Conservation (phyloP, 2,888 invertebrate species). For the Torymus tubicola region DNA sequence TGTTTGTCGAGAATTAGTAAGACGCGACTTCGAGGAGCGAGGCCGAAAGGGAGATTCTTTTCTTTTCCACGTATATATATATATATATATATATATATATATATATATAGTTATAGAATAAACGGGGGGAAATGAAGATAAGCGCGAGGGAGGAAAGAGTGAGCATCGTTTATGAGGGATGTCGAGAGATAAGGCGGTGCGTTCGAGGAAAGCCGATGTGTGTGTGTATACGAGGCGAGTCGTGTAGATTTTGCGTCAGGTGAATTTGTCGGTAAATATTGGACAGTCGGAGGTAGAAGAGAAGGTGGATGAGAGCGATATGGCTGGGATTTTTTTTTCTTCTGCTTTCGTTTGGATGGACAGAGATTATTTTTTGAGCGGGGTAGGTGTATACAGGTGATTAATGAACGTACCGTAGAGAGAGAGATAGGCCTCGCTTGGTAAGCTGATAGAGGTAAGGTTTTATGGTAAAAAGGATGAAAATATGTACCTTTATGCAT, state of each 20-base stretch:
- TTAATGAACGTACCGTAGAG: too few species aligned
- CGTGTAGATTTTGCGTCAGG: constrained; percentile 14
- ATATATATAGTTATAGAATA: neutral
- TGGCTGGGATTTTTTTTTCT: too few species aligned
- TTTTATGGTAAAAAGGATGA: too few species aligned
- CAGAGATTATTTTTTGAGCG: too few species aligned
- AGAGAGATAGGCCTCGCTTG: too few species aligned
- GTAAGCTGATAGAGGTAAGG: too few species aligned
- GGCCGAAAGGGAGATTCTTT: neutral
- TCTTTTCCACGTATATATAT: neutral
- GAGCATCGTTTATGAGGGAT: constrained; percentile 13
- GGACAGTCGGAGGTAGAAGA: neutral
- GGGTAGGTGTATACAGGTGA: too few species aligned
- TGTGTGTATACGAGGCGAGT: neutral
- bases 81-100: too few species aligned
- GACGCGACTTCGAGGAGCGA: constrained; percentile 25
- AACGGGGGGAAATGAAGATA: constrained; percentile 21
- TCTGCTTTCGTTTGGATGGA: too few species aligned
- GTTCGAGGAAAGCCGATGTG: neutral
- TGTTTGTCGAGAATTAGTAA: constrained; percentile 25
- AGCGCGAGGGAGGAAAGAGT: neutral
- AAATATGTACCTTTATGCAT: too few species aligned
- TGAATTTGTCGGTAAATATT: constrained; percentile 23
- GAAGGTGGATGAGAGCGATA: neutral
- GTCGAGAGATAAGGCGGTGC: neutral